Conservation (phyloP, 1,140 invertebrate species). For the Drosophila repletoides region DNA sequence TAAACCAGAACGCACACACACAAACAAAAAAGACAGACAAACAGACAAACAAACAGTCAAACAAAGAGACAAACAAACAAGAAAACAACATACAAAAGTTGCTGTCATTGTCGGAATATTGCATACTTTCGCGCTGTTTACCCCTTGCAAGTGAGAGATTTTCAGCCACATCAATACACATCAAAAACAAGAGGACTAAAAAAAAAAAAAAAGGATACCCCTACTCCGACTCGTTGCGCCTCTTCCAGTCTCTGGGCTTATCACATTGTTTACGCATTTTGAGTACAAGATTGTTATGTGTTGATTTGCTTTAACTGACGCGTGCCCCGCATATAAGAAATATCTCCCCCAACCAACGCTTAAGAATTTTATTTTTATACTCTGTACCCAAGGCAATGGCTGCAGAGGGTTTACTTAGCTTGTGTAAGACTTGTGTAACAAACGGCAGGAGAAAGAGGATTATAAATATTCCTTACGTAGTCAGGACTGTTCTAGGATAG, state of each 20-base stretch:
- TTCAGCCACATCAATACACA: slow-evolving; percentile 75
- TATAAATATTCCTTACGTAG: no score
- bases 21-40: slow-evolving; percentile 21
- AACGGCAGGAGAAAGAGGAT: no score
- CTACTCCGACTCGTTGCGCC: not conserved
- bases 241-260: slow-evolving; percentile 51
- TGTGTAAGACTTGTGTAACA: no score
- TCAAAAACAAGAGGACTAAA: slow-evolving; percentile 32
- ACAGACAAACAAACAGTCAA: slow-evolving; percentile 3
- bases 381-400: no score
- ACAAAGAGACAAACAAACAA: slow-evolving; percentile 7
- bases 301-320: slow-evolving; percentile 78
- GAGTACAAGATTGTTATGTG: slow-evolving; percentile 81
- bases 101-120: slow-evolving; percentile 27
- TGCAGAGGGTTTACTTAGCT: slow-evolving; percentile 3
- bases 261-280: slow-evolving; percentile 80
- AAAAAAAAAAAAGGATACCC: not conserved
- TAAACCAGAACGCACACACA: slow-evolving; percentile 14
- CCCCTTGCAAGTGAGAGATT: slow-evolving; percentile 70
- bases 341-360: slow-evolving; percentile 25
- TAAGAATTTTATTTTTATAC: slow-evolving; percentile 21
- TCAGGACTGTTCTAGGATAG: no score
- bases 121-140: slow-evolving; percentile 35
- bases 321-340: slow-evolving; percentile 77
- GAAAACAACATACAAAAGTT: slow-evolving; percentile 13